A percentile compares a stretch with the other conserved stretches of the same genome.
phyloP scores from a whole-genome alignment of 2,888 invertebrate species.

The Ligdia adustata region DNA sequence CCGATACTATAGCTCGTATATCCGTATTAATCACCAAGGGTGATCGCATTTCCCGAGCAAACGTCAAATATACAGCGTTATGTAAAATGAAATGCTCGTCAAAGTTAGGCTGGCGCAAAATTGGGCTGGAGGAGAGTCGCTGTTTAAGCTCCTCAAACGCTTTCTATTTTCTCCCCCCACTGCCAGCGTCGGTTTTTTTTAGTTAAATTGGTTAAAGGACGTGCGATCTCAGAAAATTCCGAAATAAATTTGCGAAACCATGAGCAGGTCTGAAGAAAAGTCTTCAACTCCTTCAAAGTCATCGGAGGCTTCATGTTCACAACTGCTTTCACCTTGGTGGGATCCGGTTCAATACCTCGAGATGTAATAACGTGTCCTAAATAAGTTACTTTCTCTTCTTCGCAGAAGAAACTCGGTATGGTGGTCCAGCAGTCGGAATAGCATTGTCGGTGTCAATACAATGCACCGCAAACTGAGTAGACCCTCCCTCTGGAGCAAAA shows the following conservation, averaged over 20 bases:
- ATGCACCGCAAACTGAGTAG: no score
- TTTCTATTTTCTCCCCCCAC: not conserved
- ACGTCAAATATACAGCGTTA: constrained; percentile 33
- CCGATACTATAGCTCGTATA: constrained; percentile 1
- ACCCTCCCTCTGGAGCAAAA: no score
- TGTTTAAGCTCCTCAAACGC: not conserved
- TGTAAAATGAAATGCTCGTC: not conserved
- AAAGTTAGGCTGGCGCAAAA: not conserved
- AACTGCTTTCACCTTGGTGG: not conserved
- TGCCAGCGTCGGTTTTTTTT: constrained; percentile 14
- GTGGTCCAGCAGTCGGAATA: not conserved
- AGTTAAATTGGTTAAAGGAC: constrained; percentile 38
- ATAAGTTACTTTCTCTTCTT: not conserved
- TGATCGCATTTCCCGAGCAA: constrained; percentile 42
- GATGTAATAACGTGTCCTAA: not conserved
- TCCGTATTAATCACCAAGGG: constrained; percentile 14
- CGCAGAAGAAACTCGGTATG: not conserved
- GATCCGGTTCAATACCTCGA: not conserved
- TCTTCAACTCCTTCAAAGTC: not conserved
- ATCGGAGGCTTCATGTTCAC: not conserved
- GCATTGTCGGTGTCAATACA: no score
- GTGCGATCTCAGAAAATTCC: constrained; percentile 34
- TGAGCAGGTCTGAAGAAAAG: constrained; percentile 4
- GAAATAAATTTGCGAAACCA: constrained; percentile 28
- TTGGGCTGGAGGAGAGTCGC: not conserved